Percentiles rank a stretch among this genome's conserved stretches.
Evolutionary conservation across 2,888 invertebrate genomes (phyloP).

Genomic region (Orthosia gothica): DNA sequence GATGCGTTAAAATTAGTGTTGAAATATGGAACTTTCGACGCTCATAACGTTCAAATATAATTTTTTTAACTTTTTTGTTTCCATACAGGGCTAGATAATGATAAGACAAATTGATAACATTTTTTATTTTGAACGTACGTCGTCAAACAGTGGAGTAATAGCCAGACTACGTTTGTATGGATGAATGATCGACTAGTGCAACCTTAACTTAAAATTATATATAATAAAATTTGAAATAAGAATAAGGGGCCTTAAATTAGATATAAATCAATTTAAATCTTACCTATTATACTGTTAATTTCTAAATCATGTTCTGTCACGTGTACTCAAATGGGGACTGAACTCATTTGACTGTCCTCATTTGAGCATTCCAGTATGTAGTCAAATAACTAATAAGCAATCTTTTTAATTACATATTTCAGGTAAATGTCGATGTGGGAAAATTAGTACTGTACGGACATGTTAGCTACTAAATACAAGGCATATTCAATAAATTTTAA

Average conservation of each 20-base stretch:
- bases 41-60: too few species aligned
- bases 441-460: constrained; percentile 73
- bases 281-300: not conserved
- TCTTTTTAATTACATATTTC: not conserved
- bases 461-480: constrained; percentile 74
- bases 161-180: too few species aligned
- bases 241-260: not conserved
- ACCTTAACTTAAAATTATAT: not conserved
- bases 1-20: too few species aligned
- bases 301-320: not conserved
- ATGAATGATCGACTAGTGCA: too few species aligned
- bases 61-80: too few species aligned
- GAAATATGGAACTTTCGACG: too few species aligned
- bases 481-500: constrained; percentile 64
- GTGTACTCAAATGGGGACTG: constrained; percentile 6
- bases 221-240: not conserved
- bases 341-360: too few species aligned
- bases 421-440: not conserved
- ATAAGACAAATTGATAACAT: too few species aligned
- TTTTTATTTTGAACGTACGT: too few species aligned
- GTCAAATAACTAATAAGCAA: not conserved
- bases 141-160: too few species aligned
- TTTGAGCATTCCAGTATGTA: not conserved
- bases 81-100: too few species aligned
- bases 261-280: not conserved